Percentiles rank a stretch among this genome's conserved stretches.
phyloP scores from a whole-genome alignment of 1,140 invertebrate species.

The Penaeus chinensis region DNA sequence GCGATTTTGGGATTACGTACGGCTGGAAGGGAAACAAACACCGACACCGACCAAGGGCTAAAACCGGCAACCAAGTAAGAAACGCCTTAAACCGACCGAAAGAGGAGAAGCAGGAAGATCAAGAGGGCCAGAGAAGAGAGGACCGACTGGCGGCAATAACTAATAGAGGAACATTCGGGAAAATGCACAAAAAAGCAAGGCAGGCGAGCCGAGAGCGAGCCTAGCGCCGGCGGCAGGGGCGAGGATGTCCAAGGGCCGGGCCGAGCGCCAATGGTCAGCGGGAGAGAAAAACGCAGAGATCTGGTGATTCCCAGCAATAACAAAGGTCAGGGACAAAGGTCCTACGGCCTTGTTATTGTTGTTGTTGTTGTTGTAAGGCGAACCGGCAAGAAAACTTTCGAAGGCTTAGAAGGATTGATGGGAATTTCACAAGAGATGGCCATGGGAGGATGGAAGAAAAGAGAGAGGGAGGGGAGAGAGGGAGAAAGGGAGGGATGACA shows the following conservation, averaged over 20 bases:
- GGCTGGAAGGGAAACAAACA: too few species aligned
- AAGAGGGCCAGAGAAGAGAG: neutral
- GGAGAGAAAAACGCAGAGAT: neutral
- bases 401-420: too few species aligned
- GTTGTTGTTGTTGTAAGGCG: too few species aligned
- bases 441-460: neutral
- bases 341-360: too few species aligned
- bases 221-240: neutral
- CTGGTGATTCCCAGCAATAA: too few species aligned
- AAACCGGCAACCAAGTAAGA: too few species aligned
- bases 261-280: neutral
- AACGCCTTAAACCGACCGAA: too few species aligned
- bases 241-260: neutral
- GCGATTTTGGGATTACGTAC: too few species aligned
- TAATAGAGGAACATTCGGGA: neutral
- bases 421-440: neutral
- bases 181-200: neutral
- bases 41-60: too few species aligned
- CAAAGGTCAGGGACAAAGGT: too few species aligned
- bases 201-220: neutral
- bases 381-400: too few species aligned
- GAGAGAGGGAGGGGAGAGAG: conserved; percentile 7
- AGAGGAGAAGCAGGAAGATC: neutral
- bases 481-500: neutral
- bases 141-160: neutral